These are phyloP conservation scores for Eristalis tenax DNA, from an alignment of 2,888 invertebrate genomes.

Conservation along the genomic window DNA sequence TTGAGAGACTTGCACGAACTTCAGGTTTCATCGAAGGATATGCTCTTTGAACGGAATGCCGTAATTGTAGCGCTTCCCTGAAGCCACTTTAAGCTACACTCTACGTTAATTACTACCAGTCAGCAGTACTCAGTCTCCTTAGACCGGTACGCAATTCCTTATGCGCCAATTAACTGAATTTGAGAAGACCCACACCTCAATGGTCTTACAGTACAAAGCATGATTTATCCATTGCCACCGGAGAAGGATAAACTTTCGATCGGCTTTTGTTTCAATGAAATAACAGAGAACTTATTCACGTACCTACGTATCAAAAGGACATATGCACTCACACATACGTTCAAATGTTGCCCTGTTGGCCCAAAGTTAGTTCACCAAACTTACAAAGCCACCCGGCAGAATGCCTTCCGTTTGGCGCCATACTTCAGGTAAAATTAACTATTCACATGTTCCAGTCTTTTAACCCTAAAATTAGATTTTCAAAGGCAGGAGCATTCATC, in stretches of 20 bases:
- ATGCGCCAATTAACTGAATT: background rate
- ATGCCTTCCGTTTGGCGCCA: slow-evolving; percentile 17
- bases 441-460: slow-evolving; percentile 6
- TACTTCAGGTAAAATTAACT: slow-evolving; percentile 48
- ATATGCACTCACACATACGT: background rate
- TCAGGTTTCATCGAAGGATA: background rate
- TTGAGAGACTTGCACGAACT: background rate
- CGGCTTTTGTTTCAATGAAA: slow-evolving; percentile 37
- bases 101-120: slow-evolving; percentile 3
- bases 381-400: slow-evolving; percentile 1
- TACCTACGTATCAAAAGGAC: background rate
- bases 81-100: slow-evolving; percentile 10
- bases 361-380: slow-evolving; percentile 22
- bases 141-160: background rate
- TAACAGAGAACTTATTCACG: slow-evolving; percentile 13
- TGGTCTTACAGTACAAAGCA: background rate
- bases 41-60: slow-evolving; percentile 3
- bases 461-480: slow-evolving; percentile 39
- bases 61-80: slow-evolving; percentile 5
- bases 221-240: slow-evolving; percentile 5
- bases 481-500: background rate
- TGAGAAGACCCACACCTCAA: background rate
- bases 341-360: background rate
- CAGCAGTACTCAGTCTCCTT: background rate
- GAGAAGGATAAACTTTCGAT: slow-evolving; percentile 27